phyloP scores from a whole-genome alignment of 2,888 invertebrate species.

The Bugula neritina region DNA sequence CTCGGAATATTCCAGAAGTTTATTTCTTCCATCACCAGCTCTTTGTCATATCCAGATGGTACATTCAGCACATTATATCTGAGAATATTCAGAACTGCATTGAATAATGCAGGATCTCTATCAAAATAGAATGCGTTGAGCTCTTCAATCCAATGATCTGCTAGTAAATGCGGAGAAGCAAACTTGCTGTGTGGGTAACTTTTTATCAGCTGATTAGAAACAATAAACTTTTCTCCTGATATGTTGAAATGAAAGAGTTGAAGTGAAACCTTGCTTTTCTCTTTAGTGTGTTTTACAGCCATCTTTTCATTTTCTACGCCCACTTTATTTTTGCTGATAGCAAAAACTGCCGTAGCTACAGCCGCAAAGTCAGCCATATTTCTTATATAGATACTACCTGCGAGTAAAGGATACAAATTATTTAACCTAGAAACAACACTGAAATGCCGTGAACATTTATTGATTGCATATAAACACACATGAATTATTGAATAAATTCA shows the following conservation, averaged over 20 bases:
- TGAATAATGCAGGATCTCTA: constrained; percentile 15
- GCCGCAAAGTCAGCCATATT: neutral
- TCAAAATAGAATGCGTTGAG: neutral
- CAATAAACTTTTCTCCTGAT: constrained; percentile 16
- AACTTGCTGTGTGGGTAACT: constrained; percentile 1
- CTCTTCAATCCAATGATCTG: constrained; percentile 5
- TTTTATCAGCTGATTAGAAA: neutral
- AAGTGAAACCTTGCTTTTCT: neutral
- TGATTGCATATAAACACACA: too few relatives aligned
- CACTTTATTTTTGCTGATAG: neutral
- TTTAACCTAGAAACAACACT: too few relatives aligned
- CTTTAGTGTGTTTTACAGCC: neutral
- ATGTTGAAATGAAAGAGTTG: constrained; percentile 13
- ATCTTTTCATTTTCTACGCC: neutral
- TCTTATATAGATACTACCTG: too few relatives aligned
- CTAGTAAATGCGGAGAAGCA: neutral
- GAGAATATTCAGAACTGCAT: constrained; percentile 9
- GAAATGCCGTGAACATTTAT: too few relatives aligned
- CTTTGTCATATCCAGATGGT: constrained; percentile 20
- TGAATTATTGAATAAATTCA: too few relatives aligned
- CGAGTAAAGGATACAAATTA: too few relatives aligned
- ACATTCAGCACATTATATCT: constrained; percentile 11
- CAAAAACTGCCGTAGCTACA: neutral
- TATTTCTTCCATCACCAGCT: constrained; percentile 1
- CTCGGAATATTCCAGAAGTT: neutral